Conservation (phyloP, 2,797 vertebrate genomes). For the Molossus alvarezi region DNA sequence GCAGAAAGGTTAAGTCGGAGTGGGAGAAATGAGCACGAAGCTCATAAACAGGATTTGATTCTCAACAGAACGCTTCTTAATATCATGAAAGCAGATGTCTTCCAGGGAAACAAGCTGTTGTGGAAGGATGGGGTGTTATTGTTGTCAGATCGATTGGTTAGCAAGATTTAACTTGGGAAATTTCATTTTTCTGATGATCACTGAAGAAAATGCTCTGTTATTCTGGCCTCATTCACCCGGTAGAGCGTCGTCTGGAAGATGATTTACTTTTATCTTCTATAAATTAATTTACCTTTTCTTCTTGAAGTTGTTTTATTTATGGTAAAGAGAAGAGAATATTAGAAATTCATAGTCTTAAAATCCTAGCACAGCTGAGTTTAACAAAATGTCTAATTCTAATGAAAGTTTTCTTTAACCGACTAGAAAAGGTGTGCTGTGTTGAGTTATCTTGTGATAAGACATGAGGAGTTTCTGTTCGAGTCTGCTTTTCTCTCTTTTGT, state of each 20-base stretch:
- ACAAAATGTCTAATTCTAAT: neutral
- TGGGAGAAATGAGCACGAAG: neutral
- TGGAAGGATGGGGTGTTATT: neutral
- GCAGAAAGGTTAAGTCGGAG: neutral
- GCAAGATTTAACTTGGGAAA: neutral
- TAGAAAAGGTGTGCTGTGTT: neutral
- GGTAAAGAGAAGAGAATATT: neutral
- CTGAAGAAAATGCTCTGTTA: neutral
- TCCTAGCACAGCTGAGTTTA: neutral
- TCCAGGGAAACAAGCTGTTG: slow-evolving; percentile 37
- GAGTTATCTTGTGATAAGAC: neutral
- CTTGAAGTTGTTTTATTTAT: neutral
- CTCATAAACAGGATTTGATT: slow-evolving; percentile 63
- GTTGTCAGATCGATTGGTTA: neutral
- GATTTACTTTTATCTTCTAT: neutral
- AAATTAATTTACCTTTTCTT: neutral
- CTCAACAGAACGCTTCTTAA: slow-evolving; percentile 16
- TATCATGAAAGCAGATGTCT: neutral
- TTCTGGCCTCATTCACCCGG: neutral
- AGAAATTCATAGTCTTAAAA: neutral
- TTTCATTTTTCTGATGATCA: slow-evolving; percentile 28
- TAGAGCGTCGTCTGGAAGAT: neutral
- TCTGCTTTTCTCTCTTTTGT: neutral
- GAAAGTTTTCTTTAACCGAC: neutral
- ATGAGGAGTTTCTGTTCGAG: neutral